A percentile compares a stretch with the other conserved stretches of the same genome.
Conservation (phyloP, 1,140 invertebrate species). For the Drosophila willistoni region DNA sequence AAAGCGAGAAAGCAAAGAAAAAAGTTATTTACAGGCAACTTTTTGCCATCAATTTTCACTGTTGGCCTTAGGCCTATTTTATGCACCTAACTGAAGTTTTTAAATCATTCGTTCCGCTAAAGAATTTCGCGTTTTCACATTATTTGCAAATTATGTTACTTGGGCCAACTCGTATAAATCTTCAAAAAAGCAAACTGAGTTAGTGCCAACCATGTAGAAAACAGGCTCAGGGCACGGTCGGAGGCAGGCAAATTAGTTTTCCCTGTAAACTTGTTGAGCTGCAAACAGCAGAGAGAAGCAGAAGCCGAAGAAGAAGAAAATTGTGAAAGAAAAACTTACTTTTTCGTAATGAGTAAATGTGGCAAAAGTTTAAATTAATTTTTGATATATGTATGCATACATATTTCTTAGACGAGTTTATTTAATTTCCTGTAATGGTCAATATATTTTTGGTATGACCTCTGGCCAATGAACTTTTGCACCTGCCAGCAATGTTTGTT, state of each 20-base stretch:
- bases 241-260: constrained; percentile 69
- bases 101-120: constrained; percentile 65
- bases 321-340: constrained; percentile 54
- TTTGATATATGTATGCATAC: constrained; percentile 57
- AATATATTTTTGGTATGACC: constrained; percentile 1
- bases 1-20: constrained; percentile 14
- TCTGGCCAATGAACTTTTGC: neutral
- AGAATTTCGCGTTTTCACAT: constrained; percentile 36
- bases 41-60: constrained; percentile 28
- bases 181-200: constrained; percentile 39
- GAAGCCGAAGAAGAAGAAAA: constrained; percentile 32
- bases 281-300: constrained; percentile 38
- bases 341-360: constrained; percentile 76
- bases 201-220: constrained; percentile 59
- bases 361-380: constrained; percentile 79
- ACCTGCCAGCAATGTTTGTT: neutral
- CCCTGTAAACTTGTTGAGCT: constrained; percentile 66
- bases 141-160: constrained; percentile 78
- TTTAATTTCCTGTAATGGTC: constrained; percentile 57
- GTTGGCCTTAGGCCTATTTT: constrained; percentile 49
- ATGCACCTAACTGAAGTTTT: constrained; percentile 55
- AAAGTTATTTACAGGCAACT: constrained; percentile 72
- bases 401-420: constrained; percentile 50
- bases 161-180: constrained; percentile 74
- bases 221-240: neutral